Base-by-base conservation (phyloP, 2,113 vertebrate species). In the Galeopterus variegatus region DNA sequence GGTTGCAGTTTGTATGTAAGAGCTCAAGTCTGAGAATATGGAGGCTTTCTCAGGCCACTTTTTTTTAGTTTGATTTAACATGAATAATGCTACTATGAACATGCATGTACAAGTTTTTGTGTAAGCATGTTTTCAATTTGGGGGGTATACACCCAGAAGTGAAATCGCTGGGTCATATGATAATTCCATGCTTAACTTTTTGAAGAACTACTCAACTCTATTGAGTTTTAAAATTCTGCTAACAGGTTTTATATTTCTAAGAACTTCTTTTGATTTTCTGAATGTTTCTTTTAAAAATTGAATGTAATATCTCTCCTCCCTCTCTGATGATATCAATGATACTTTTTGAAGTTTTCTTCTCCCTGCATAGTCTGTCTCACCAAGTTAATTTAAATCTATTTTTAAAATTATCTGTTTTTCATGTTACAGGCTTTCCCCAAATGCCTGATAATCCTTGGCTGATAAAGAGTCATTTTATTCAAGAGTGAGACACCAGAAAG, bases 101-200 rank as follows among this genome's bases (percentile, higher is more conserved):
- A 21, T 56, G 41, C 41, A 72, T 4, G 6, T 73, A 62, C 70
- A 73, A 64, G 13, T 50, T 86, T 84, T 86, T 60, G 48, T n/a
- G 13, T 80, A 18, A 52, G 33, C 50, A 45, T 82, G 50, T 62
- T 70, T 95, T 82, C 45, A 33, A 0, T 33, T 93, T 45, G 82
- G 15, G 76, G 56, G n/a, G 52, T 28, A 36, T 56, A 64, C 26
- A 70, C 50, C 45, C 18, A 64, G 41, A 85, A 41, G 19, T 60
- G 24, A 64, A 77, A 84, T 72, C 64, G 6, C 64, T 84, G 36
- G 31, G 48, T 85, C 81, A 86, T 62, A 48, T 62, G 45, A 56
- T 54, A 96, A 90, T 85, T 89, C 31, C 75, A 50, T 91, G 90
- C 76, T 67, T 93, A 88, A 64, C 45, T 83, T 36, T 94, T 31